Conservation (phyloP, 2,888 invertebrate species). For the Melanotus villosus region DNA sequence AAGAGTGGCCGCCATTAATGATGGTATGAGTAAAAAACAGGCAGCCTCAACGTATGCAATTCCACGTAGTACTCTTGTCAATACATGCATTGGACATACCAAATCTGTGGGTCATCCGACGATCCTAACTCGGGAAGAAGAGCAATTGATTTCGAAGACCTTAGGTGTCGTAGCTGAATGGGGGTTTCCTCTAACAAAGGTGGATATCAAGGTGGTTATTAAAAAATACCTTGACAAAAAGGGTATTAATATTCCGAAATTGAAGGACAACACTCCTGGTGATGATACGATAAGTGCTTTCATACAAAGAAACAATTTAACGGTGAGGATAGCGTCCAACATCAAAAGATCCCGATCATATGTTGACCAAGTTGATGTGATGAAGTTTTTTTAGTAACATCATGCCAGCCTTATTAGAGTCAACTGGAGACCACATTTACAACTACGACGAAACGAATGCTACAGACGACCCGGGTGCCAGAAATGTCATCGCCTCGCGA, state of each 20-base stretch:
- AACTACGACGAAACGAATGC: constrained; percentile 61
- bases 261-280: too few relatives aligned
- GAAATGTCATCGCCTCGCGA: constrained; percentile 56
- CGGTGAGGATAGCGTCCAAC: too few relatives aligned
- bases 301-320: too few relatives aligned
- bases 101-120: constrained; percentile 14
- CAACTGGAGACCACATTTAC: background rate
- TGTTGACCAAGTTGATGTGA: too few relatives aligned
- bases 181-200: constrained; percentile 32
- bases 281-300: too few relatives aligned
- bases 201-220: constrained; percentile 26
- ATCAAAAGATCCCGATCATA: too few relatives aligned
- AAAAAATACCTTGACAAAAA: constrained; percentile 19
- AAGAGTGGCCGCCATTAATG: too few relatives aligned
- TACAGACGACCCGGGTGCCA: constrained; percentile 57
- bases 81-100: background rate
- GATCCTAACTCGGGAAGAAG: constrained; percentile 17
- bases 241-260: too few relatives aligned
- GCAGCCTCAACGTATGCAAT: too few relatives aligned
- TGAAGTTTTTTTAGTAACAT: too few relatives aligned
- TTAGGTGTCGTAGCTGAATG: constrained; percentile 34
- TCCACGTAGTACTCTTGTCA: background rate
- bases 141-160: constrained; percentile 21
- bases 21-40: too few relatives aligned
- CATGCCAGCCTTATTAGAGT: too few relatives aligned